Evolutionary conservation across 1,140 invertebrate genomes (phyloP).

Genomic region (Lasaia peninsularis): DNA sequence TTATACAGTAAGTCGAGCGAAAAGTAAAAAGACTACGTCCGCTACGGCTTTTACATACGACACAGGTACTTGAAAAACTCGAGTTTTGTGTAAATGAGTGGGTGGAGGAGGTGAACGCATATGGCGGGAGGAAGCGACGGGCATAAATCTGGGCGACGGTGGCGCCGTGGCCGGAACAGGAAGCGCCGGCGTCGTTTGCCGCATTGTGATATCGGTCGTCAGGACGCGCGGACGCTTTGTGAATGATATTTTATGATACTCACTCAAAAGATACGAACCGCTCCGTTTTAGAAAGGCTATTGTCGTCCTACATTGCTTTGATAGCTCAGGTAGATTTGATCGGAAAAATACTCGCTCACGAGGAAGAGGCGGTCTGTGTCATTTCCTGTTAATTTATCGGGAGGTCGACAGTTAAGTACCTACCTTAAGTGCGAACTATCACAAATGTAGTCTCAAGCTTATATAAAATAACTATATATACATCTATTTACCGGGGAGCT

Average conservation of each 20-base stretch:
- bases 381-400: neutral
- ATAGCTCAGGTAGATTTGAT: slow-evolving; percentile 7
- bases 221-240: slow-evolving; percentile 67
- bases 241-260: slow-evolving; percentile 59
- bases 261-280: slow-evolving; percentile 55
- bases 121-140: slow-evolving; percentile 67
- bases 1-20: slow-evolving; percentile 22
- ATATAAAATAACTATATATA: too few species aligned
- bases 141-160: slow-evolving; percentile 71
- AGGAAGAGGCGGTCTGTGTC: neutral
- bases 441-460: too few species aligned
- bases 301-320: slow-evolving; percentile 55
- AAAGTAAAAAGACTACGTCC: slow-evolving; percentile 48
- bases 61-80: slow-evolving; percentile 72
- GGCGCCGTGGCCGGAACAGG: slow-evolving; percentile 70
- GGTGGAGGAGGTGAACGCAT: slow-evolving; percentile 55
- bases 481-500: too few species aligned
- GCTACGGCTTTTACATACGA: slow-evolving; percentile 42
- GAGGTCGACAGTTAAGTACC: too few species aligned
- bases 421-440: too few species aligned
- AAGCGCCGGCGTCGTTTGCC: slow-evolving; percentile 68
- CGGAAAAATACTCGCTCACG: slow-evolving; percentile 25
- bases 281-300: slow-evolving; percentile 49
- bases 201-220: slow-evolving; percentile 70
- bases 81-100: slow-evolving; percentile 71